Percentiles rank a stretch among this genome's conserved stretches.
These are phyloP conservation scores for Xylota segnis DNA, from an alignment of 2,888 invertebrate species.

Conservation along the genomic window DNA sequence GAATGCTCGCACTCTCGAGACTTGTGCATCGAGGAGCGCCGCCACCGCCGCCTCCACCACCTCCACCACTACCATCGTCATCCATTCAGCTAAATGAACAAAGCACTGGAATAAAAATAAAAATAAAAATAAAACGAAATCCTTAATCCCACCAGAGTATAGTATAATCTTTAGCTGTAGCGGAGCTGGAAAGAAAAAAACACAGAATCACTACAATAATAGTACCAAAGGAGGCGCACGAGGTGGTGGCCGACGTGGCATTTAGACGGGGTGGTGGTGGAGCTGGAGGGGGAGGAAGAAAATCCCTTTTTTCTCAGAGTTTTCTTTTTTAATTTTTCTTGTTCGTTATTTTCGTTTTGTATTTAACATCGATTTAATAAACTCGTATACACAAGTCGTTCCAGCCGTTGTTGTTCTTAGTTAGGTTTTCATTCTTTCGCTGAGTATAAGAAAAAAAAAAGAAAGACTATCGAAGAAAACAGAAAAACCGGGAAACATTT, in stretches of 20 bases:
- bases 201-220: constrained; percentile 31
- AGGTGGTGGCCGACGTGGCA: not conserved
- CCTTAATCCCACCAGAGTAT: constrained; percentile 65
- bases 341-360: constrained; percentile 64
- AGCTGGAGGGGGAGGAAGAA: constrained; percentile 23
- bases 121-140: constrained; percentile 61
- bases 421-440: constrained; percentile 57
- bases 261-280: not conserved
- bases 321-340: constrained; percentile 37
- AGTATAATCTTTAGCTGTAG: constrained; percentile 35
- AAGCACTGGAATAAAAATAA: constrained; percentile 44
- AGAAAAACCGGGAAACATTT: constrained; percentile 58
- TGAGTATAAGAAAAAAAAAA: not conserved
- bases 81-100: constrained; percentile 80
- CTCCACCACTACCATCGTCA: constrained; percentile 56
- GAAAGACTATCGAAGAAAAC: constrained; percentile 19
- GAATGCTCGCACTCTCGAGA: constrained; percentile 74
- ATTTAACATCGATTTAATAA: constrained; percentile 75
- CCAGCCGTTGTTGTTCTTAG: constrained; percentile 43
- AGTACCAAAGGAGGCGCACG: constrained; percentile 24
- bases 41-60: not conserved
- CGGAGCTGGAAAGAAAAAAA: not conserved
- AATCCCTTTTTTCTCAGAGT: constrained; percentile 48
- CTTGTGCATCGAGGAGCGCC: constrained; percentile 34
- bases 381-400: constrained; percentile 55